Base-by-base conservation (phyloP, 2,113 vertebrate genomes). In the Archilochus colubris region DNA sequence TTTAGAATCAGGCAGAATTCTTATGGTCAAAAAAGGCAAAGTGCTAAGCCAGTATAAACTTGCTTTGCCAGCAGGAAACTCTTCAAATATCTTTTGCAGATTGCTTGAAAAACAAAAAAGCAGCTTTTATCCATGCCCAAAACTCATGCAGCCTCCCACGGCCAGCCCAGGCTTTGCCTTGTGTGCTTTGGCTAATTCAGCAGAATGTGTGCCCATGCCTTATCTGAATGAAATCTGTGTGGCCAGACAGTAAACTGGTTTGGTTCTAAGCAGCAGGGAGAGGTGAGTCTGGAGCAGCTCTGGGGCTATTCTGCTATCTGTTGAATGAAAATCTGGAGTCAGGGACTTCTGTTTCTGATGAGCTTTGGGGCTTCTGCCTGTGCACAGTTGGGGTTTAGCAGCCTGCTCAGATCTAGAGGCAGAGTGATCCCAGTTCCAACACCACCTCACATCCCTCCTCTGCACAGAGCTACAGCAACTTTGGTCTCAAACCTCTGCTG, bases 41-140 rank as follows among this genome's bases (percentile, higher is more conserved):
- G 66, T 20, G 64, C 24, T 81, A 91, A 88, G 80, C 46, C 46
- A 15, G 64, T 58, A 55, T 16, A 38, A 81, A 86, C 89, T 82
- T 90, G 72, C 59, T 82, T 62, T 93, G 55, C 24, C 50, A 61
- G 78, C 82, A 51, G n/a, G 30, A 79, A 91, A 87, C 13, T 73
- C 72, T 86, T 90, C 55, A 86, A 86, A 46, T 43, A 58, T 48
- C 38, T 89, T 89, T 85, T 55, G 33, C 25, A 88, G 58, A 55
- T 25, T 55, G 63, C 77, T 51, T 88, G 72, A 70, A 91, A 92
- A 88, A 84, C 83, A 88, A 91, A 80, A 83, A 83, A 80, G 19
- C n/a, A 14, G 55, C 43, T 91, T 93, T 93, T 74, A 73, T 53
- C 19, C 23, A 22, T 64, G 68, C 86, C 59, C 43, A 83, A 90